Conservation (phyloP, 2,888 invertebrate species). For the Lasioglossum pauxillum region DNA sequence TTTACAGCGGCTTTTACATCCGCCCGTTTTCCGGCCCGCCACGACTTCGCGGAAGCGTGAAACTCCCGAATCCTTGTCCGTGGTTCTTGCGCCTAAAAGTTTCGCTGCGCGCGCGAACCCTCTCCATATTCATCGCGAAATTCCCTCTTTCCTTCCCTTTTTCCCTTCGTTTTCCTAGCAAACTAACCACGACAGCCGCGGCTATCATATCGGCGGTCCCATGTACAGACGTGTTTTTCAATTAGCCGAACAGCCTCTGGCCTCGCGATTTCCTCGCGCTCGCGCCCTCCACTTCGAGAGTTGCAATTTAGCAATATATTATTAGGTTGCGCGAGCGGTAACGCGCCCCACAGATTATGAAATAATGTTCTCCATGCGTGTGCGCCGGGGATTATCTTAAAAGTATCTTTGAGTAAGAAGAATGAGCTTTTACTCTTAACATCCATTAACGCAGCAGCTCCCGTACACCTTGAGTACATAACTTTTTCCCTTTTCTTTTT, state of each 20-base stretch:
- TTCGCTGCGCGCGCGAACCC: conserved; percentile 32
- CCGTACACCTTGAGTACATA: conserved; percentile 50
- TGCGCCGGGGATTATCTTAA: conserved; percentile 60
- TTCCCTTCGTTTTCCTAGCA: not conserved
- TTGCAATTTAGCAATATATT: conserved; percentile 47
- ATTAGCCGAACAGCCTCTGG: conserved; percentile 27
- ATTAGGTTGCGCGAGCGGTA: conserved; percentile 34
- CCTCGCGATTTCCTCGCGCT: not conserved
- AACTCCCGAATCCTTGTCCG: conserved; percentile 65
- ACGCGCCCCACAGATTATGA: conserved; percentile 50
- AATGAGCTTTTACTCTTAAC: conserved; percentile 72
- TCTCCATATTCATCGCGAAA: conserved; percentile 24
- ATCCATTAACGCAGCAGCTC: conserved; percentile 66
- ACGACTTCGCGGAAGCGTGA: conserved; percentile 76
- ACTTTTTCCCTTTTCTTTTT: conserved; percentile 31
- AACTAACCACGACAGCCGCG: not conserved
- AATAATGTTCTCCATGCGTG: conserved; percentile 58
- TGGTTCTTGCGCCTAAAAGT: conserved; percentile 54
- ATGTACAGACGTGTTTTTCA: conserved; percentile 36
- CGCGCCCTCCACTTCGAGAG: conserved; percentile 22
- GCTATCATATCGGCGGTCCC: not conserved
- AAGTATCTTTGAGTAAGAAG: conserved; percentile 70
- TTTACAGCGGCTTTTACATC: conserved; percentile 71
- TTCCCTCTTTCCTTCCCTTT: not conserved
- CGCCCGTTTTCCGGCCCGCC: conserved; percentile 67